Evolutionary conservation across 2,888 invertebrate species (phyloP).

Genomic region (Eupithecia subfuscata): DNA sequence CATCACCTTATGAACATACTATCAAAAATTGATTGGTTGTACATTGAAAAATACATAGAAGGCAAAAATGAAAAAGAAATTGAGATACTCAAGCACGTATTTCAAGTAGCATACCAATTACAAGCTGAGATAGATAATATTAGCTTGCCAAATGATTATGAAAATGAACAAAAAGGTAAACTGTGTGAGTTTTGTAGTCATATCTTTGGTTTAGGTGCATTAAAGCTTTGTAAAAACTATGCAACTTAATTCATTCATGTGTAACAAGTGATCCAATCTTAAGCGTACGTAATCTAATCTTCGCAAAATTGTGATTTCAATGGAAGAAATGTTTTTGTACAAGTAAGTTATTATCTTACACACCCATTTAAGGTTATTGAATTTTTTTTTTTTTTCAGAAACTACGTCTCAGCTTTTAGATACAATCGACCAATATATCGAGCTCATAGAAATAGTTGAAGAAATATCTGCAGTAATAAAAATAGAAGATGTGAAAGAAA

Average conservation of each 20-base stretch:
- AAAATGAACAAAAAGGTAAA: not conserved
- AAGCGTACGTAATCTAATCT: not conserved
- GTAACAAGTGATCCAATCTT: not conserved
- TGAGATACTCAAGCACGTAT: not conserved
- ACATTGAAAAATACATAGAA: not conserved
- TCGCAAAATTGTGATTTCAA: not conserved
- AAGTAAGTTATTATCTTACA: not conserved
- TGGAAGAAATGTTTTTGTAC: not conserved
- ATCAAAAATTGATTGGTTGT: not conserved
- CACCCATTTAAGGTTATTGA: not conserved
- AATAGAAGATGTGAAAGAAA: conserved; percentile 60
- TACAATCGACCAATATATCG: conserved; percentile 69
- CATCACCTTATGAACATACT: not conserved
- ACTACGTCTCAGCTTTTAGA: conserved; percentile 55
- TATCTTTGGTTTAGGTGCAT: not conserved
- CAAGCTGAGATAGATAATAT: not conserved
- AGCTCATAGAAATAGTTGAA: conserved; percentile 68
- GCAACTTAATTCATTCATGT: not conserved
- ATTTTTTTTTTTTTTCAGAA: conserved; percentile 55
- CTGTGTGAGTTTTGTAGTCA: not conserved
- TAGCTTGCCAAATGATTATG: not conserved
- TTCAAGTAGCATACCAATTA: conserved; percentile 4
- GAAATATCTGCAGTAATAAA: conserved; percentile 64
- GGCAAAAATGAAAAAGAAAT: not conserved
- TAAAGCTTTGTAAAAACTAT: not conserved